These are phyloP conservation scores for Typhlomys cinereus DNA, from an alignment of 2,113 vertebrate genomes.

Conservation along the genomic window DNA sequence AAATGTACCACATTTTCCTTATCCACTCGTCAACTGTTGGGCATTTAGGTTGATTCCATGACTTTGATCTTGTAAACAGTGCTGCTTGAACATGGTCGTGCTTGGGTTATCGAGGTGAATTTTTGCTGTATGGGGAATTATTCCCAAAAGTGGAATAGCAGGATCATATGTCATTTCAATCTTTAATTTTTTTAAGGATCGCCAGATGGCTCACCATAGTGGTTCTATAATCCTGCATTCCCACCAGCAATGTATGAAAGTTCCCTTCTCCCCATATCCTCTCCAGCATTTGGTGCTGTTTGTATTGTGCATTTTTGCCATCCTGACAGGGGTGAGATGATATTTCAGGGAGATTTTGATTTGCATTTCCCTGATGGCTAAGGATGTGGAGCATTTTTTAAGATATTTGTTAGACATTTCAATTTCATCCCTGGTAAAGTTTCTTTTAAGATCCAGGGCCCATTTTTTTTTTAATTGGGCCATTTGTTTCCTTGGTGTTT, in stretches of 20 bases:
- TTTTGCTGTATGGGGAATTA: no score
- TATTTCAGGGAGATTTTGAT: background rate
- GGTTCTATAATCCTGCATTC: background rate
- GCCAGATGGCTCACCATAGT: background rate
- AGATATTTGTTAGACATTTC: no score
- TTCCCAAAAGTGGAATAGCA: background rate
- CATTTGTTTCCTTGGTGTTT: background rate
- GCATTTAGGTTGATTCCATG: no score
- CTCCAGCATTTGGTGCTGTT: background rate
- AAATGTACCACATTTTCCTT: no score
- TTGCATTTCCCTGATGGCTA: background rate
- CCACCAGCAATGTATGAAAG: background rate
- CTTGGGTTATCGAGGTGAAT: no score
- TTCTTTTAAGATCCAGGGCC: no score
- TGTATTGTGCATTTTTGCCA: background rate
- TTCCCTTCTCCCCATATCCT: background rate
- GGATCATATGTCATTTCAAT: background rate
- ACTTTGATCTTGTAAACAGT: no score
- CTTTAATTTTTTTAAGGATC: background rate
- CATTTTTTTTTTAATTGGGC: background rate
- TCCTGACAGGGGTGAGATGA: no score
- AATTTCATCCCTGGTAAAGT: no score
- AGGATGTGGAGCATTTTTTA: background rate
- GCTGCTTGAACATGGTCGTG: no score
- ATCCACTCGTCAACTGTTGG: no score